Evolutionary conservation across 2,888 invertebrate genomes (phyloP), one percentile per base, ranked within the genome.

Genomic region (Melipona bicolor): DNA sequence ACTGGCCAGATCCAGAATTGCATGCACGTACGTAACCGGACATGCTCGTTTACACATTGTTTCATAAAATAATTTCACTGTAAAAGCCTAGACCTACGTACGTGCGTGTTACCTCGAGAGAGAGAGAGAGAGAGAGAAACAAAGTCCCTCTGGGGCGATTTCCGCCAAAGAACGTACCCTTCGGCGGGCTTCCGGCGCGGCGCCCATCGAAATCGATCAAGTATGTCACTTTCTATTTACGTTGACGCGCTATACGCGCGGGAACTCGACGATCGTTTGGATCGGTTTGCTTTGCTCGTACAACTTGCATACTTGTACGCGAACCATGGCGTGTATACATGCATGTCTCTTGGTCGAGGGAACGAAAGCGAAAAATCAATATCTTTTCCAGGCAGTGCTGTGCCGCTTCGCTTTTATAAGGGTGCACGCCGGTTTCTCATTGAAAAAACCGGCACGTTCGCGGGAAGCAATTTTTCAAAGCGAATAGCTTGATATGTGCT

Each of bases 151-250:
- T 52, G 52, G 59, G 36, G 13, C 69, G 32, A 68, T 69, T 82
- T 83, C 85, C 82, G 61, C 59, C 79, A 61, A 79, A 87, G 77
- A 74, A 64, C 70, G 59, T 54, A 75, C 73, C 76, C 62, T 75
- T 74, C 61, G 79, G 62, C 21, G 72, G 56, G 73, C 83, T 83
- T 83, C 76, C 85, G 85, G 72, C 65, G 70, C 49, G 61, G 56
- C 77, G 65, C 65, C 79, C 59, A 36, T 72, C 61, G 15, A 78
- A 83, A 87, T 85, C 80, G 83, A 87, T 87, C 83, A 74, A 73
- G 43, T 67, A 65, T 71, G 70, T 49, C 77, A 67, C 70, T 13
- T 78, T 52, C 72, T 79, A 76, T 77, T 61, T 65, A 70, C 67
- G 76, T 54, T 80, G 80, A 54, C 69, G 49, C 32, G 50, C 68